These are phyloP conservation scores for Drosophila leontia DNA, from an alignment of 1,140 invertebrate species.

Conservation along the genomic window DNA sequence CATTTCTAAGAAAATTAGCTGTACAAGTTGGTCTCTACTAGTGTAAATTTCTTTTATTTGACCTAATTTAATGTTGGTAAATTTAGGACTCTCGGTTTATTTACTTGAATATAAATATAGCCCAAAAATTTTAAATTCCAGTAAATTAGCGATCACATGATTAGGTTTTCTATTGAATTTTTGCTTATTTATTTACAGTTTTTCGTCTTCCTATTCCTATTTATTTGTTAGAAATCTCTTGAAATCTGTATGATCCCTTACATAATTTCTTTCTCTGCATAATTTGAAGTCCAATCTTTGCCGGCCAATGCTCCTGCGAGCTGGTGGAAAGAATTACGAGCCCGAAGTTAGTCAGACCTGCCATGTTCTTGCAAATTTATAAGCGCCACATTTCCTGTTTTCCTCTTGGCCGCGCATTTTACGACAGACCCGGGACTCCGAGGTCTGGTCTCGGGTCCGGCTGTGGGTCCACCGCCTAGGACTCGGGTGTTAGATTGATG, in stretches of 20 bases:
- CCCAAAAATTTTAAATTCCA: no score
- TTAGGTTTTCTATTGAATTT: background rate
- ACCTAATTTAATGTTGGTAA: no score
- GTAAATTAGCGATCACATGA: no score
- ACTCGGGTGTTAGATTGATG: conserved; percentile 67
- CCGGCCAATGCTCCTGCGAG: conserved; percentile 13
- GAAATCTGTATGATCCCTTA: background rate
- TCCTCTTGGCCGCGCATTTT: conserved; percentile 38
- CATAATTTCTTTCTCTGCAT: background rate
- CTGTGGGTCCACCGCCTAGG: background rate
- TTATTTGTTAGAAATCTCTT: background rate
- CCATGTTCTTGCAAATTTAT: conserved; percentile 54
- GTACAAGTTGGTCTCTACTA: no score
- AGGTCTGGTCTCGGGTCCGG: background rate
- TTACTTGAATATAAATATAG: no score
- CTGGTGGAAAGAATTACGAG: conserved; percentile 52
- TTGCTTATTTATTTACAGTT: background rate
- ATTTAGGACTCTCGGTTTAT: no score
- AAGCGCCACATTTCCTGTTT: conserved; percentile 53
- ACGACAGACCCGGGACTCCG: conserved; percentile 19
- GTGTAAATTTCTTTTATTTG: no score
- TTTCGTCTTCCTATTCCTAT: background rate
- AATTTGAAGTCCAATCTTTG: conserved; percentile 7
- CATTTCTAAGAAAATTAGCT: background rate
- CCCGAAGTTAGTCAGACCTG: conserved; percentile 33